These are phyloP conservation scores for Petrocephalus schoutedeni DNA, from an alignment of 2,797 vertebrate genomes.

Conservation along the genomic window DNA sequence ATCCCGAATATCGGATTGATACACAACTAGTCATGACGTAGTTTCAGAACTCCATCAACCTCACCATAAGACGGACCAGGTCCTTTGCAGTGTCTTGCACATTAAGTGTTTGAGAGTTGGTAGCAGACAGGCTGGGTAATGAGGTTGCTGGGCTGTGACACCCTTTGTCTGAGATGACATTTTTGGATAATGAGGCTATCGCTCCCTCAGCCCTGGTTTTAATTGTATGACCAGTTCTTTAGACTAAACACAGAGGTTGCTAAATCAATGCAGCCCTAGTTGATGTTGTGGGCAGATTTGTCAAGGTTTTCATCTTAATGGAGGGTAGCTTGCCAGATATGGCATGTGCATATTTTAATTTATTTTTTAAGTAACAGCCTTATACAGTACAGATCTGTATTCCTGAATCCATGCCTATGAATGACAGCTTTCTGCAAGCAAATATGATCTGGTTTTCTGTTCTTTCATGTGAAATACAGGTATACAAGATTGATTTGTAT, in stretches of 20 bases:
- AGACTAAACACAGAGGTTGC: neutral
- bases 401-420: neutral
- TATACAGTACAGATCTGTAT: neutral
- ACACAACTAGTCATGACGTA: no score
- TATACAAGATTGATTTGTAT: neutral
- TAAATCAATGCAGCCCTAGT: neutral
- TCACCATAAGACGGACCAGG: neutral
- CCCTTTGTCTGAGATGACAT: constrained; percentile 8
- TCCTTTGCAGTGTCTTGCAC: neutral
- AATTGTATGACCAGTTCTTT: neutral
- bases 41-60: neutral
- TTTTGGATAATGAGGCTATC: constrained; percentile 7
- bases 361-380: neutral
- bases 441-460: neutral
- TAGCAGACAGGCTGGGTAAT: constrained; percentile 5
- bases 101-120: neutral
- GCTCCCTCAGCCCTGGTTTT: neutral
- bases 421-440: neutral
- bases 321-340: neutral
- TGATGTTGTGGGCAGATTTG: neutral
- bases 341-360: neutral
- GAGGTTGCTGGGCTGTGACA: neutral
- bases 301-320: neutral
- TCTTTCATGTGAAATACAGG: neutral
- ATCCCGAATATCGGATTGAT: no score